These are phyloP conservation scores for Passer domesticus DNA, from an alignment of 2,113 vertebrate species.

Conservation along the genomic window DNA sequence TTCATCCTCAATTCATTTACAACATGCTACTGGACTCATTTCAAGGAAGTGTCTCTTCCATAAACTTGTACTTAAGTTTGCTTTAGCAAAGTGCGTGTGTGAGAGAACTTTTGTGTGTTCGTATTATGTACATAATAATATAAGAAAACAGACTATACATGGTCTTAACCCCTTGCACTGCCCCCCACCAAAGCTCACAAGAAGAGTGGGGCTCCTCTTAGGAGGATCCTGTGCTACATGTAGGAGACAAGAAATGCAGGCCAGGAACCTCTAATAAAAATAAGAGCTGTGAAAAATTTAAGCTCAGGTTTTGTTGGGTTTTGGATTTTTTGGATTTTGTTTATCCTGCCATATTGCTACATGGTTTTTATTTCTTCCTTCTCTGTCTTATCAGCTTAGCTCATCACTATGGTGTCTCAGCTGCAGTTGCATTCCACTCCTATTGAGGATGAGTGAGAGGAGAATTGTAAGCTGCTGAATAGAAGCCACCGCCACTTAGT, in stretches of 20 bases:
- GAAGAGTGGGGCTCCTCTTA: not conserved
- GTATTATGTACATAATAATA: not conserved
- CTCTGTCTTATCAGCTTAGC: not conserved
- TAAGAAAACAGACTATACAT: not conserved
- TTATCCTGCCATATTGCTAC: rapidly evolving
- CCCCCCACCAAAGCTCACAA: not conserved
- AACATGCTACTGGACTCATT: not conserved
- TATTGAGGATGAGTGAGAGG: not conserved
- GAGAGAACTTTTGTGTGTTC: not conserved
- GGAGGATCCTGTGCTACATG: not conserved
- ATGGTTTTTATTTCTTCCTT: not conserved
- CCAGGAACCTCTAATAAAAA: not conserved
- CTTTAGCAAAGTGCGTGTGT: not conserved
- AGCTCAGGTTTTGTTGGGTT: not conserved
- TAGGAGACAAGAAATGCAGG: not conserved
- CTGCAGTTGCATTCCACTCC: not conserved
- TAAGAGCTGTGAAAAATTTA: not conserved
- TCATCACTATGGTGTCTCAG: not conserved
- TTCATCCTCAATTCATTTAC: not conserved
- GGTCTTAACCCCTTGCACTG: not conserved
- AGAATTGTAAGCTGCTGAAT: constrained; percentile 1
- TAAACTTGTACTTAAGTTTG: not conserved
- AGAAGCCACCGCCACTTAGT: constrained; percentile 16
- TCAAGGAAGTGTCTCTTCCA: not conserved
- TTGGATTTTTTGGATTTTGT: not conserved